A percentile compares a stretch with the other conserved stretches of the same genome.
phyloP scores from a whole-genome alignment of 2,888 invertebrate genomes.

The Sarcophaga carnaria region DNA sequence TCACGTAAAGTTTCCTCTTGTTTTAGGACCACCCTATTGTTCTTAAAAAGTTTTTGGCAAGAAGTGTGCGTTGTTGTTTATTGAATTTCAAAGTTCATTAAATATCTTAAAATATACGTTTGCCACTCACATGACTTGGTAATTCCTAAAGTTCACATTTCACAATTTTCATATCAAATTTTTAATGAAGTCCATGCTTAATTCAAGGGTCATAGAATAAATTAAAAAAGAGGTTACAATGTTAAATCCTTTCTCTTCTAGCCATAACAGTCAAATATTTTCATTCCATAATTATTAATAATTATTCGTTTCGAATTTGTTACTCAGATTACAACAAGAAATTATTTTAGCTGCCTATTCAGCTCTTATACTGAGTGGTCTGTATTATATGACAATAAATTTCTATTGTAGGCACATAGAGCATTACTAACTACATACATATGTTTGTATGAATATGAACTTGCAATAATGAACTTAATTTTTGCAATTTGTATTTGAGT shows the following conservation, averaged over 20 bases:
- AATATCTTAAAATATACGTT: not conserved
- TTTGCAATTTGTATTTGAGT: conserved; percentile 31
- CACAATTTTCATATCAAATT: not conserved
- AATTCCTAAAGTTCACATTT: not conserved
- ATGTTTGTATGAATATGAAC: not conserved
- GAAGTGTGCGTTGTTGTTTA: not conserved
- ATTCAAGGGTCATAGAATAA: not conserved
- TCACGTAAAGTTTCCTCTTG: too few species aligned
- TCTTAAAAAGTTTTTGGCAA: not conserved
- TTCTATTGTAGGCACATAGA: too few species aligned
- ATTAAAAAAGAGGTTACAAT: not conserved
- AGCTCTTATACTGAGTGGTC: too few species aligned
- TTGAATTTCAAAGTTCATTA: not conserved
- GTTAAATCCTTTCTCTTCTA: too few species aligned
- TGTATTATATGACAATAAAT: too few species aligned
- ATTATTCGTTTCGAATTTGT: too few species aligned
- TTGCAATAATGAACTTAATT: conserved; percentile 26
- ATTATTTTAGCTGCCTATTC: too few species aligned
- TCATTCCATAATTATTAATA: too few species aligned
- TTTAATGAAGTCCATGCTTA: not conserved
- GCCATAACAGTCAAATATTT: too few species aligned
- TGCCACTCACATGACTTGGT: not conserved
- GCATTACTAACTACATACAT: not conserved
- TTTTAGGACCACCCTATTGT: too few species aligned
- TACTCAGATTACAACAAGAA: too few species aligned